Evolutionary conservation across 2,113 vertebrate species (phyloP).

Genomic region (Aleadryas rufinucha): DNA sequence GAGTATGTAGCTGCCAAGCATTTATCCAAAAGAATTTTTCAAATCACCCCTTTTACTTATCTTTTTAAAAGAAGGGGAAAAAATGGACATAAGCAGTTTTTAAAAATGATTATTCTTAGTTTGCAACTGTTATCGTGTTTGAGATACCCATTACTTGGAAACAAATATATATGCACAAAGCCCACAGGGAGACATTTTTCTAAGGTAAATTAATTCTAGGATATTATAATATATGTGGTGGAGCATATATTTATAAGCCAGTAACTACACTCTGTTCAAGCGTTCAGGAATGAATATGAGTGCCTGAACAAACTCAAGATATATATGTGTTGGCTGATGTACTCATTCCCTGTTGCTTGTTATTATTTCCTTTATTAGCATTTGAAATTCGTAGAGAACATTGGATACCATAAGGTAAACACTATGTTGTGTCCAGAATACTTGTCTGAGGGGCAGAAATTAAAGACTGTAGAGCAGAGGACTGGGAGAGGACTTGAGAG

Average conservation of each 20-base stretch:
- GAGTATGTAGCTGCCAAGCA: not conserved
- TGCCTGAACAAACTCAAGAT: slow-evolving; percentile 43
- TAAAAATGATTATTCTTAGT: not conserved
- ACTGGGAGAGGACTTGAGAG: not conserved
- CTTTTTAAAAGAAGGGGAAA: accelerated
- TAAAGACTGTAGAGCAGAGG: not conserved
- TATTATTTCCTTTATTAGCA: slow-evolving; percentile 37
- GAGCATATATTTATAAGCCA: not conserved
- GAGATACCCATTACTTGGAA: not conserved
- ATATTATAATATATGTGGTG: not conserved
- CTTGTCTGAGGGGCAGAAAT: not conserved
- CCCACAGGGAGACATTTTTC: not conserved
- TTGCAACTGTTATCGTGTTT: not conserved
- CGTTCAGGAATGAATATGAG: slow-evolving; percentile 11
- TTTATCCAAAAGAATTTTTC: not conserved
- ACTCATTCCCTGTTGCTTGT: slow-evolving; percentile 8
- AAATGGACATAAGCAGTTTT: not conserved
- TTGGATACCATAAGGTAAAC: not conserved
- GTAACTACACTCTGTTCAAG: not conserved
- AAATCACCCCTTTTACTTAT: not conserved
- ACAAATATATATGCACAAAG: not conserved
- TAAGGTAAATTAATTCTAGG: not conserved
- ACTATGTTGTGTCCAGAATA: not conserved
- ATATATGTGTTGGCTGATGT: slow-evolving; percentile 32
- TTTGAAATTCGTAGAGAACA: slow-evolving; percentile 35